Evolutionary conservation across 2,797 vertebrate species (phyloP).

Genomic region (Tolypeutes matacus): DNA sequence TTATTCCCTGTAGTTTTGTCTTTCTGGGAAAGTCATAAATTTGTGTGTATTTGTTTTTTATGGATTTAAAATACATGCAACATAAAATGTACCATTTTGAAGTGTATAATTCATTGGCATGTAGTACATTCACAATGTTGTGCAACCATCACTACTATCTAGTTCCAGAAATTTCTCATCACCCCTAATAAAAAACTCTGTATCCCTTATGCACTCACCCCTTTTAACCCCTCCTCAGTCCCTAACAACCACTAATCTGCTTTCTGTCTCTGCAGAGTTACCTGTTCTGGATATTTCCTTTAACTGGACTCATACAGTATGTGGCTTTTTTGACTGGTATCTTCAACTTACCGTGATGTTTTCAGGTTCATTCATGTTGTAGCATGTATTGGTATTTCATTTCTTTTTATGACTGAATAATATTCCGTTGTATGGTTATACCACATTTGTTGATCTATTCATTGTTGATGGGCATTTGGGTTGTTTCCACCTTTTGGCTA

Average conservation of each 20-base stretch:
- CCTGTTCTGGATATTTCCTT: too few species aligned
- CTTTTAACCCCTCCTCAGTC: background rate
- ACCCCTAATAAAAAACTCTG: background rate
- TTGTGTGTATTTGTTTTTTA: background rate
- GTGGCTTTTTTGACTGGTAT: too few species aligned
- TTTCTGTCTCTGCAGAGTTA: too few species aligned
- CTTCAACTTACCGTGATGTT: too few species aligned
- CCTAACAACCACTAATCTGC: too few species aligned
- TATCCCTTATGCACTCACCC: background rate
- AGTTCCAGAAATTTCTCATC: constrained; percentile 45
- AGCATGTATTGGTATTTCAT: too few species aligned
- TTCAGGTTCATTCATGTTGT: too few species aligned
- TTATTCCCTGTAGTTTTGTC: background rate
- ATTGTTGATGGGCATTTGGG: too few species aligned
- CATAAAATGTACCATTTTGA: constrained; percentile 5
- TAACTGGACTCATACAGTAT: too few species aligned
- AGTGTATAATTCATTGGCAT: background rate
- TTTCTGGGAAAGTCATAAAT: constrained; percentile 39
- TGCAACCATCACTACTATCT: background rate
- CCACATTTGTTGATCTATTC: background rate
- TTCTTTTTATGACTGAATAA: background rate
- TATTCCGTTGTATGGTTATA: background rate
- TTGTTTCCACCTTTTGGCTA: too few species aligned
- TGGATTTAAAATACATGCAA: background rate
- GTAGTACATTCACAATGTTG: background rate